phyloP scores from a whole-genome alignment of 2,113 vertebrate genomes.

The Riparia riparia region DNA sequence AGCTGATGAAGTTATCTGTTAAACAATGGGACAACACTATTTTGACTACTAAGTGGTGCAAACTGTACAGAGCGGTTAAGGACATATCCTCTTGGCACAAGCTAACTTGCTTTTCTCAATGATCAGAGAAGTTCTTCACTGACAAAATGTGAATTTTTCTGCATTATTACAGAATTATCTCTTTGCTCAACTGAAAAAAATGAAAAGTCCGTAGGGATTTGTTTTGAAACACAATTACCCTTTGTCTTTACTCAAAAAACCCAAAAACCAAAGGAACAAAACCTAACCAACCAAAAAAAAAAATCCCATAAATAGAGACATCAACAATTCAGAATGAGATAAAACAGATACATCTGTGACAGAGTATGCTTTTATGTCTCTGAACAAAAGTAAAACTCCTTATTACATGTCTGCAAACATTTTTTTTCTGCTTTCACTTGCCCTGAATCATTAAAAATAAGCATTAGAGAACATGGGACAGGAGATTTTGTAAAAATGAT shows the following conservation, averaged over 20 bases:
- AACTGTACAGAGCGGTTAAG: conserved; percentile 51
- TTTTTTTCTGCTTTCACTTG: neutral
- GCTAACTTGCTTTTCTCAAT: neutral
- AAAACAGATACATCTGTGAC: accelerated
- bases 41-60: conserved; percentile 56
- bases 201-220: neutral
- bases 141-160: conserved; percentile 13
- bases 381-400: neutral
- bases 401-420: neutral
- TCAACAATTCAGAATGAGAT: neutral
- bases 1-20: conserved; percentile 57
- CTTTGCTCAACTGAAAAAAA: neutral
- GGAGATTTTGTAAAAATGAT: neutral
- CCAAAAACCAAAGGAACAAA: neutral
- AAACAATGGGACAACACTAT: conserved; percentile 40
- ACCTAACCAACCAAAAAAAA: neutral
- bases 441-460: neutral
- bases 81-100: conserved; percentile 51
- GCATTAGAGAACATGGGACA: neutral
- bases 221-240: neutral
- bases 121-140: neutral
- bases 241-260: neutral
- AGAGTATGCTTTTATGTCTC: neutral
- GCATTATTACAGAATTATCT: neutral
- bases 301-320: neutral